Evolutionary conservation across 2,113 vertebrate species (phyloP).

Genomic region (Microtus ochrogaster): DNA sequence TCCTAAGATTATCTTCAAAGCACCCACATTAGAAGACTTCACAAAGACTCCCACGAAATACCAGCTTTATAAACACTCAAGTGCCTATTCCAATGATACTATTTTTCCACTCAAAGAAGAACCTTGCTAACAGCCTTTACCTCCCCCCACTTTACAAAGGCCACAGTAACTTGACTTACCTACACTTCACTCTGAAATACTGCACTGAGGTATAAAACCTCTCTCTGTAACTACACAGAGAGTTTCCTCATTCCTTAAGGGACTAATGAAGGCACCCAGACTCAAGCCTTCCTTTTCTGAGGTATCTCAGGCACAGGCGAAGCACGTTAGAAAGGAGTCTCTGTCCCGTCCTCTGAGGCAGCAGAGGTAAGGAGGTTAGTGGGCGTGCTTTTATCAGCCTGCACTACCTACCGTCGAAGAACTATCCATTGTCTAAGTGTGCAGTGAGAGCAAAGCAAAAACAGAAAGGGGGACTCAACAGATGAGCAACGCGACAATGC

Average conservation of each 20-base stretch:
- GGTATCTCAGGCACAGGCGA: not conserved
- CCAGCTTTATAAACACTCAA: not conserved
- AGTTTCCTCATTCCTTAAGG: not conserved
- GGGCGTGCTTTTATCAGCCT: not conserved
- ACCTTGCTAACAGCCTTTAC: not conserved
- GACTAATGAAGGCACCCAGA: not conserved
- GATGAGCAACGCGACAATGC: not conserved
- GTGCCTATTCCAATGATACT: not conserved
- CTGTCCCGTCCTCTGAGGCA: not conserved
- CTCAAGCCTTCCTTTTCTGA: not conserved
- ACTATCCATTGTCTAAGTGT: not conserved
- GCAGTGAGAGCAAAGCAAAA: not conserved
- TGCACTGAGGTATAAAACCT: not conserved
- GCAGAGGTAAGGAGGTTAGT: not conserved
- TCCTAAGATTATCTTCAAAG: slow-evolving; percentile 14
- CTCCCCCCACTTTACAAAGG: not conserved
- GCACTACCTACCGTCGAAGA: not conserved
- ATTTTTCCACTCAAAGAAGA: not conserved
- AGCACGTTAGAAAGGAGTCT: not conserved
- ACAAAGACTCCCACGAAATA: not conserved
- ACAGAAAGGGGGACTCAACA: not conserved
- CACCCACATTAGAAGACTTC: not conserved
- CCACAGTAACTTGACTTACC: not conserved
- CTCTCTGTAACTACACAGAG: not conserved
- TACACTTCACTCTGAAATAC: not conserved